Evolutionary conservation across 2,797 vertebrate species (phyloP).

Genomic region (Botia kubotai): DNA sequence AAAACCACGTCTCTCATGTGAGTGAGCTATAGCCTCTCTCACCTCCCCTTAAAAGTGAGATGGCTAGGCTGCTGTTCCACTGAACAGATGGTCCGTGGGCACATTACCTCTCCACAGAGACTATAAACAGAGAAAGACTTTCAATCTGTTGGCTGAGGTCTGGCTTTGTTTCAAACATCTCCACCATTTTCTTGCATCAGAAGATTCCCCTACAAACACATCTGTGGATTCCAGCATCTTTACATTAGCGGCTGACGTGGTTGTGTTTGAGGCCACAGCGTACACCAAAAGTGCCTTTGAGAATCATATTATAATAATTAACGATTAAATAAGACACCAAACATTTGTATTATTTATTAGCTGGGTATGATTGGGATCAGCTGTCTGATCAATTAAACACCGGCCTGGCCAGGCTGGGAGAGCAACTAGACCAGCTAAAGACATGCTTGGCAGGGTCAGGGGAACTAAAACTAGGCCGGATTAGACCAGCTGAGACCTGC

Average conservation of each 20-base stretch:
- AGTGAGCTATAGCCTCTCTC: slow-evolving; percentile 16
- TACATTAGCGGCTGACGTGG: background rate
- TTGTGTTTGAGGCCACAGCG: slow-evolving; percentile 5
- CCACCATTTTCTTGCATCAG: slow-evolving; percentile 41
- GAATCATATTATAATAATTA: background rate
- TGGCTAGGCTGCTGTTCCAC: slow-evolving; percentile 65
- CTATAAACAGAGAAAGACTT: slow-evolving; percentile 74
- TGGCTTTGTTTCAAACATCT: slow-evolving; percentile 61
- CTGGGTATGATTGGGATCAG: background rate
- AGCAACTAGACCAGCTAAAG: background rate
- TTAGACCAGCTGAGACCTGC: background rate
- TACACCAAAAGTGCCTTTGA: slow-evolving; percentile 16
- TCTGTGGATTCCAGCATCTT: slow-evolving; percentile 14
- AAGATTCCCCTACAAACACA: slow-evolving; percentile 19
- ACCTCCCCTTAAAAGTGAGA: slow-evolving; percentile 4
- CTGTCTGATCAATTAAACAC: background rate
- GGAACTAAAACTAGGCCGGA: too few relatives aligned
- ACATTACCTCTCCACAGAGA: slow-evolving; percentile 71
- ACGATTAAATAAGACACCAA: slow-evolving; percentile 3
- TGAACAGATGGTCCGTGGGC: slow-evolving; percentile 76
- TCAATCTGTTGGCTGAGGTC: slow-evolving; percentile 72
- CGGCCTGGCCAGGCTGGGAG: background rate
- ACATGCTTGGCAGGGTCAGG: too few relatives aligned
- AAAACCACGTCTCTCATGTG: slow-evolving; percentile 9
- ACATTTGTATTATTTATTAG: background rate